Conservation (phyloP, 2,797 vertebrate species). For the Poeciliopsis paucimaculata region DNA sequence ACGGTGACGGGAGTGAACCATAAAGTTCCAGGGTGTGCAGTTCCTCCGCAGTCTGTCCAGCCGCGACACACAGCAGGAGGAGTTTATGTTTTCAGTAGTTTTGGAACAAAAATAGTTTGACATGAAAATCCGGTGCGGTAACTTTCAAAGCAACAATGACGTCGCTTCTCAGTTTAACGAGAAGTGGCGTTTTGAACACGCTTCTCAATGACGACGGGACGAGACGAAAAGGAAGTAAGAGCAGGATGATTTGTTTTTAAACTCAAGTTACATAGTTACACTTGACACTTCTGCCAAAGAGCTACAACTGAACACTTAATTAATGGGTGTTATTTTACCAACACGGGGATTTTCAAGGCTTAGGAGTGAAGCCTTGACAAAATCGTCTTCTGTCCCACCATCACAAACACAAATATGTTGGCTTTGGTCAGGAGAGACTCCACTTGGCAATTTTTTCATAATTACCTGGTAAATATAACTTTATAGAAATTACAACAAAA, state of each 20-base stretch:
- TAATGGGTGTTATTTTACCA: not conserved
- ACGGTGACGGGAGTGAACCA: not conserved
- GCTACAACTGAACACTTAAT: not conserved
- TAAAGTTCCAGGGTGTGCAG: not conserved
- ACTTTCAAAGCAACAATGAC: not conserved
- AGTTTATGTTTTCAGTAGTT: not conserved
- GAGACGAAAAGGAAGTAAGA: not conserved
- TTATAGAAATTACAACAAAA: no score
- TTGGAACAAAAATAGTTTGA: not conserved
- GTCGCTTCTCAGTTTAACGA: not conserved
- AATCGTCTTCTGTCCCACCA: not conserved
- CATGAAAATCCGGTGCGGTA: not conserved
- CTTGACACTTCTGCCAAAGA: not conserved
- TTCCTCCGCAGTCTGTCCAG: not conserved
- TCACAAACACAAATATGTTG: not conserved
- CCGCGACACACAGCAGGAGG: not conserved
- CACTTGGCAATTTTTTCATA: not conserved
- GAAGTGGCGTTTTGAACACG: not conserved
- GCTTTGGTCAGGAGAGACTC: not conserved
- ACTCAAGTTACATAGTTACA: not conserved
- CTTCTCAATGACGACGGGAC: not conserved
- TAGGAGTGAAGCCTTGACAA: not conserved
- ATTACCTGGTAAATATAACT: not conserved
- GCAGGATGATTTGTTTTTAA: no score
- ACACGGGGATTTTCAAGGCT: not conserved